Evolutionary conservation across 2,113 vertebrate genomes (phyloP).

Genomic region (Austrofundulus limnaeus): DNA sequence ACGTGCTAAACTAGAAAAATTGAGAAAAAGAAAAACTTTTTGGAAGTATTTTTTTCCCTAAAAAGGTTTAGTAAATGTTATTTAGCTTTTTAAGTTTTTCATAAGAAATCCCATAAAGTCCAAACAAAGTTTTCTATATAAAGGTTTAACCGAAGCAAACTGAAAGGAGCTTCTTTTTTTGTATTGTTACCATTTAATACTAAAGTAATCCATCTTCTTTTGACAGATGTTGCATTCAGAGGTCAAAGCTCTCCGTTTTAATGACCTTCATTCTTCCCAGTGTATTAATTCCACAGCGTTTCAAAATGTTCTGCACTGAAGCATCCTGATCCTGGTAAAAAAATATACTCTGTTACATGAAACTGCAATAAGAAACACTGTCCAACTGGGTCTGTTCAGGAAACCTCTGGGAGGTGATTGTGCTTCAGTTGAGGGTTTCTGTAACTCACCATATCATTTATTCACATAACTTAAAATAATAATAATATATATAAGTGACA

Average conservation of each 20-base stretch:
- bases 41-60: not conserved
- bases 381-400: not conserved
- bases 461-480: conserved; percentile 18
- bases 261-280: not conserved
- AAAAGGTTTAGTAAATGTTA: not conserved
- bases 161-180: not conserved
- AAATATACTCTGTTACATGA: conserved; percentile 10
- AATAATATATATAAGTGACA: conserved; percentile 17
- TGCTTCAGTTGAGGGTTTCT: conserved; percentile 8
- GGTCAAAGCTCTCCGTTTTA: not conserved
- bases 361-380: conserved; percentile 3
- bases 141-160: not conserved
- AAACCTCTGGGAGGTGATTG: not conserved
- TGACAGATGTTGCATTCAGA: not conserved
- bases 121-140: not conserved
- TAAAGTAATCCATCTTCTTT: too few species aligned
- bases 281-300: not conserved
- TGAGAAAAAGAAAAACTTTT: not conserved
- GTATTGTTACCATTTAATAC: not conserved
- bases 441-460: not conserved
- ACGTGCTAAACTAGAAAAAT: not conserved
- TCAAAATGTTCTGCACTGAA: not conserved
- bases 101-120: not conserved
- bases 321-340: conserved; percentile 2
- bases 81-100: conserved; percentile 6